These are phyloP conservation scores for Proales similis DNA, from an alignment of 1,140 invertebrate species.

Conservation along the genomic window DNA sequence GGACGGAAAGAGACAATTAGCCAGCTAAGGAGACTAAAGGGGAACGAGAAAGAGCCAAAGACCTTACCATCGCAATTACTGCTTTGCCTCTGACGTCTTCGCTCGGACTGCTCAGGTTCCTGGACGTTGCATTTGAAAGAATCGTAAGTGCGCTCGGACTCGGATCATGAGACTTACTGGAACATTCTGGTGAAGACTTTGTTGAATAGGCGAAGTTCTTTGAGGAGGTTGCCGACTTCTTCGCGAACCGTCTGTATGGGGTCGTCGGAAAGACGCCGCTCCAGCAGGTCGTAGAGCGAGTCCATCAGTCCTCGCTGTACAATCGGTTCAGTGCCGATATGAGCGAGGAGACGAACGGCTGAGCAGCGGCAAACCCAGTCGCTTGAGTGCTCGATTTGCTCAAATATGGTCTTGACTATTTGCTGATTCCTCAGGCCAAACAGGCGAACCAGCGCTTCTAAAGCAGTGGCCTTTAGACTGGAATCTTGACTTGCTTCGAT, in stretches of 20 bases:
- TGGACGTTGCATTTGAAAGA: constrained; percentile 38
- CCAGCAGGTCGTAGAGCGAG: constrained; percentile 46
- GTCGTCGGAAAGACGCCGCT: constrained; percentile 48
- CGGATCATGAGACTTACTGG: constrained; percentile 42
- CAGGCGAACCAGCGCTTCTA: constrained; percentile 19
- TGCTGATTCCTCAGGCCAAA: constrained; percentile 6
- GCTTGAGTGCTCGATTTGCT: neutral
- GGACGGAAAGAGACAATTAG: too few species aligned
- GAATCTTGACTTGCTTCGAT: neutral
- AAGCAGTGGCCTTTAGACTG: constrained; percentile 4
- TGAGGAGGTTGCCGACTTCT: constrained; percentile 45
- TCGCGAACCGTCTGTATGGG: constrained; percentile 46
- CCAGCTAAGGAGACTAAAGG: too few species aligned
- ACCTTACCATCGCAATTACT: constrained; percentile 49
- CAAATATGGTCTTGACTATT: neutral
- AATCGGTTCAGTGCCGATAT: neutral
- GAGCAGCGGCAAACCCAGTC: neutral
- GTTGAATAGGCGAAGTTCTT: constrained; percentile 46
- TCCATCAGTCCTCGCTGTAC: neutral
- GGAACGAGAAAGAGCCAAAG: too few species aligned
- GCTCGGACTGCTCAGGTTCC: constrained; percentile 45
- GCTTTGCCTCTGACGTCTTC: constrained; percentile 47
- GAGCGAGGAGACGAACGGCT: constrained; percentile 11
- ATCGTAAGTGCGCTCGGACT: neutral
- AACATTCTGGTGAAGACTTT: constrained; percentile 45